Evolutionary conservation across 2,797 vertebrate genomes (phyloP), one percentile per base, ranked within the genome.

Genomic region (Spinus olivaceus): DNA sequence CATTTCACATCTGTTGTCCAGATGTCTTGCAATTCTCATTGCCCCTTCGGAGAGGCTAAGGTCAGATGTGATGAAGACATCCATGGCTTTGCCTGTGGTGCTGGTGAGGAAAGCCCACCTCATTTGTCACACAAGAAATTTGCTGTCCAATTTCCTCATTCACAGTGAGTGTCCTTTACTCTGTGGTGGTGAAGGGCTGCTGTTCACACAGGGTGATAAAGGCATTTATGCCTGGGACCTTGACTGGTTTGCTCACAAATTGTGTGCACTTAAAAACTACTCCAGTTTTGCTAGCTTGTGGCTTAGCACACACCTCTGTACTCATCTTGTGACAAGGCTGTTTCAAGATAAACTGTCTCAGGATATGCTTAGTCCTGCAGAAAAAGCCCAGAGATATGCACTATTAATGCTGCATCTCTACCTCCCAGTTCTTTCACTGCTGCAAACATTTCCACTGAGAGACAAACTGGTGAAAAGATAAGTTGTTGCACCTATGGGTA

Each of bases 1-100:
- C 19, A 33, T 64, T 82, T 91, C 87, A 46, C 84, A 92, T 87
- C 92, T 94, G 92, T 16, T 87, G 27, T 57, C 81, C 95, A 91
- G 89, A 89, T 88, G 89, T 57, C 72, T 87, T 80, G 14, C 54
- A 85, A 10, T 82, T 89, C 81, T 83, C 46, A 13, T 83, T 83
- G 71, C 22, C 28, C 69, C 33, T 76, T 86, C 6, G 6, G 69
- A 77, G 67, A 70, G 37, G 23, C 87, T 42, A 15, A 89, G 81
- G 84, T 88, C 79, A 74, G 57, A 47, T 41, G 46, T 53, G 41
- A 81, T 77, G 28, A 83, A 85, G 79, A 39, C 20, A 57, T 77
- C 49, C 17, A 3, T 12, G 30, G 24, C 32, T 93, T 73, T 73
- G 24, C 33, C 39, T 82, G 30, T 28, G 33, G 37, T 35, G 33